Conservation (phyloP, 2,797 vertebrate genomes). For the Atherinosoma microstoma region DNA sequence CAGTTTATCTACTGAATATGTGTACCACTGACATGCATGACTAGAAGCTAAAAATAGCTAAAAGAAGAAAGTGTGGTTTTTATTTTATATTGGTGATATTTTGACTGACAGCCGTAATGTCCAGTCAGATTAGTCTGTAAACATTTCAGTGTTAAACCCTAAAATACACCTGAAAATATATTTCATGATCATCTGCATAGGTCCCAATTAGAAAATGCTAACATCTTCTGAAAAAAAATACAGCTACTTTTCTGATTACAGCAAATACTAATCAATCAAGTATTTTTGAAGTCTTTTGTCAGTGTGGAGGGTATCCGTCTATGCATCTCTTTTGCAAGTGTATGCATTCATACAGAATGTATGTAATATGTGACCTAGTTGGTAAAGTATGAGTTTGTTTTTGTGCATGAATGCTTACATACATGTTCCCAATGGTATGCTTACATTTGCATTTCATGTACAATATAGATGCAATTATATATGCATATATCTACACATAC, state of each 20-base stretch:
- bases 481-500: no score
- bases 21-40: neutral
- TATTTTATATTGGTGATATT: constrained; percentile 14
- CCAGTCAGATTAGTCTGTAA: constrained; percentile 22
- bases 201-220: constrained; percentile 48
- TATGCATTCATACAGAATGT: constrained; percentile 43
- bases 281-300: constrained; percentile 10
- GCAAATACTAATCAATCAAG: constrained; percentile 14
- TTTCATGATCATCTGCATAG: constrained; percentile 36
- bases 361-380: constrained; percentile 21
- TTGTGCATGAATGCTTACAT: constrained; percentile 42
- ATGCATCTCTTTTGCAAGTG: constrained; percentile 32
- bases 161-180: constrained; percentile 36
- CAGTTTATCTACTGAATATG: neutral
- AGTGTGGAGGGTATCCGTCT: constrained; percentile 17
- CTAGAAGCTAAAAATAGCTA: neutral
- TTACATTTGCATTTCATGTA: constrained; percentile 40
- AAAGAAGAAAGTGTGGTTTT: constrained; percentile 13
- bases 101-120: constrained; percentile 11
- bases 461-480: neutral
- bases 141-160: constrained; percentile 28
- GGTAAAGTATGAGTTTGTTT: constrained; percentile 35
- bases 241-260: constrained; percentile 5
- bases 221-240: constrained; percentile 16
- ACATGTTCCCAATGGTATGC: constrained; percentile 29